These are phyloP conservation scores for Esperia sulphurella DNA, from an alignment of 2,888 invertebrate genomes.

Conservation along the genomic window DNA sequence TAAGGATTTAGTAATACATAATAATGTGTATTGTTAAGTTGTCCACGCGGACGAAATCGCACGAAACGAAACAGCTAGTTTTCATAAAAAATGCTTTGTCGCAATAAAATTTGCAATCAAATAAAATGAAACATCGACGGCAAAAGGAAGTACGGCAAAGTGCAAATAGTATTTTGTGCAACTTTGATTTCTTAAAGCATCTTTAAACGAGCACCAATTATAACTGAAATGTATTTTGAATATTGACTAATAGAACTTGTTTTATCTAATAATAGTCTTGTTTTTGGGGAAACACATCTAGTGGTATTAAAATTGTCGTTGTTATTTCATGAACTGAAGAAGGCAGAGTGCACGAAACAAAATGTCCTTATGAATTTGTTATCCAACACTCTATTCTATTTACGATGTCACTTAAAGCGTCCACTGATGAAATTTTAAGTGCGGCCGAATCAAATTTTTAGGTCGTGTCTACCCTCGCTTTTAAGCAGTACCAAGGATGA, in stretches of 20 bases:
- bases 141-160: too few relatives aligned
- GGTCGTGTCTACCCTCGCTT: conserved; percentile 45
- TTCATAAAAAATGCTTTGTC: too few relatives aligned
- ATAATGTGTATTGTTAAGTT: too few relatives aligned
- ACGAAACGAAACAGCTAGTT: too few relatives aligned
- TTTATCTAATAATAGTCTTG: background rate
- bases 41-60: too few relatives aligned
- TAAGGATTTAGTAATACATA: too few relatives aligned
- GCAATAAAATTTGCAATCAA: too few relatives aligned
- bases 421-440: conserved; percentile 50
- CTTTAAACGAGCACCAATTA: background rate
- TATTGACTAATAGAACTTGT: background rate
- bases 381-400: conserved; percentile 25
- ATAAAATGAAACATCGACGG: too few relatives aligned
- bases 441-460: conserved; percentile 53
- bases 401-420: conserved; percentile 24
- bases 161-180: background rate
- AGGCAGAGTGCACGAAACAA: conserved; percentile 12
- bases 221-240: background rate
- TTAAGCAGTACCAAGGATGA: conserved; percentile 62
- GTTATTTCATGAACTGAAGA: conserved; percentile 6
- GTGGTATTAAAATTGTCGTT: conserved; percentile 2
- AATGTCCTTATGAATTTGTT: conserved; percentile 21
- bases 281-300: background rate
- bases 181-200: conserved; percentile 4